phyloP scores from a whole-genome alignment of 2,888 invertebrate genomes.

The Drosophila maculinotata region DNA sequence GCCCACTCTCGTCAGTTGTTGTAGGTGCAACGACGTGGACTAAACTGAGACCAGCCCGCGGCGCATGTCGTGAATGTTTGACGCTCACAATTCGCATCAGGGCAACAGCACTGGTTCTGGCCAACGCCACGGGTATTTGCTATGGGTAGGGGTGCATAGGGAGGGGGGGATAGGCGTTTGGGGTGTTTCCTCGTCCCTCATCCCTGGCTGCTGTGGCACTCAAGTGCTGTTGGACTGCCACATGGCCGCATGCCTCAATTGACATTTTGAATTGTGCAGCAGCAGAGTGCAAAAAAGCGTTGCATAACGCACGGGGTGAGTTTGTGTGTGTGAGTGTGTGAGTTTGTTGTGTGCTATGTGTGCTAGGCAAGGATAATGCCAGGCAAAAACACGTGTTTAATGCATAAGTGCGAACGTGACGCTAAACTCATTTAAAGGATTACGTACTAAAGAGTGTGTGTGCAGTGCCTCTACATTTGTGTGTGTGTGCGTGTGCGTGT shows the following conservation, averaged over 20 bases:
- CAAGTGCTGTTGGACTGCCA: conserved; percentile 69
- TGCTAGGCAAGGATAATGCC: conserved; percentile 79
- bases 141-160: not conserved
- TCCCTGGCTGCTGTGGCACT: conserved; percentile 59
- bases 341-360: conserved; percentile 44
- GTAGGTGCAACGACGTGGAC: conserved; percentile 74
- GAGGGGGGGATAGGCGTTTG: not conserved
- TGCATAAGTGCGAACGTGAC: conserved; percentile 82
- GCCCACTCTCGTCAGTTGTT: conserved; percentile 59
- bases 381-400: conserved; percentile 81
- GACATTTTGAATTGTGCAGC: conserved; percentile 82
- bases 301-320: conserved; percentile 43
- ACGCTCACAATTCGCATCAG: conserved; percentile 61
- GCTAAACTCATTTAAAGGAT: conserved; percentile 83
- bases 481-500: conserved; percentile 22
- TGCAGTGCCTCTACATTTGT: conserved; percentile 15
- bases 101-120: conserved; percentile 17
- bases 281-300: conserved; percentile 69
- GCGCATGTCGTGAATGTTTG: conserved; percentile 60
- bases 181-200: conserved; percentile 23
- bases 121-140: no score
- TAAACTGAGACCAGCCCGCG: conserved; percentile 64
- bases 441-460: conserved; percentile 65
- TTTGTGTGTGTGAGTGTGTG: conserved; percentile 28
- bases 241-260: conserved; percentile 77